Percentiles rank a stretch among this genome's conserved stretches.
Evolutionary conservation across 2,888 invertebrate genomes (phyloP).

Genomic region (Heliconius ismenius): DNA sequence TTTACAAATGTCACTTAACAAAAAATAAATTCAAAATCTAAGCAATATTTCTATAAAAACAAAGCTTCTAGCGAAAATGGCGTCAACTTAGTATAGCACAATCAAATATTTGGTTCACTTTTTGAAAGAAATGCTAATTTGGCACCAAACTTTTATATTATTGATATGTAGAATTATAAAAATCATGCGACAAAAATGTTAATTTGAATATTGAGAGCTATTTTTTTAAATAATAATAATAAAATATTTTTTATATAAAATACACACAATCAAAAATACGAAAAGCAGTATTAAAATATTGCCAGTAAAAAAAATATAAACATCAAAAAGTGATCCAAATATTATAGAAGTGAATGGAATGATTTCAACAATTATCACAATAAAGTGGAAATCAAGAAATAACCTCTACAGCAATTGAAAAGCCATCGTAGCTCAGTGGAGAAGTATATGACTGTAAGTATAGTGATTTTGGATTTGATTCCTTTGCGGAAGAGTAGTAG

Average conservation of each 20-base stretch:
- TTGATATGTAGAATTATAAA: neutral
- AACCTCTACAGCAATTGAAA: neutral
- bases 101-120: constrained; percentile 23
- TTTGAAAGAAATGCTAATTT: constrained; percentile 12
- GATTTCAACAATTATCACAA: constrained; percentile 35
- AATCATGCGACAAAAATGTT: neutral
- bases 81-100: neutral
- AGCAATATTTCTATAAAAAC: constrained; percentile 1
- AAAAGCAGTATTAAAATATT: neutral
- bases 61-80: constrained; percentile 13
- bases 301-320: neutral
- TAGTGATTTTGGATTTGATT: neutral
- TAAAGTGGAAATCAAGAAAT: constrained; percentile 29
- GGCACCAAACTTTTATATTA: neutral
- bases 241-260: neutral
- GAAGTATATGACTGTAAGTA: neutral
- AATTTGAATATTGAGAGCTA: too few relatives aligned
- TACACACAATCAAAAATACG: neutral
- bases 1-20: constrained; percentile 26
- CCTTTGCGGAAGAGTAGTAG: neutral
- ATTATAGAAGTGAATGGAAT: constrained; percentile 33
- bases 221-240: neutral
- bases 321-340: constrained; percentile 31
- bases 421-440: neutral
- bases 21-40: neutral